Base-by-base conservation (phyloP, 1,140 invertebrate genomes). In the Acromyrmex charruanus region DNA sequence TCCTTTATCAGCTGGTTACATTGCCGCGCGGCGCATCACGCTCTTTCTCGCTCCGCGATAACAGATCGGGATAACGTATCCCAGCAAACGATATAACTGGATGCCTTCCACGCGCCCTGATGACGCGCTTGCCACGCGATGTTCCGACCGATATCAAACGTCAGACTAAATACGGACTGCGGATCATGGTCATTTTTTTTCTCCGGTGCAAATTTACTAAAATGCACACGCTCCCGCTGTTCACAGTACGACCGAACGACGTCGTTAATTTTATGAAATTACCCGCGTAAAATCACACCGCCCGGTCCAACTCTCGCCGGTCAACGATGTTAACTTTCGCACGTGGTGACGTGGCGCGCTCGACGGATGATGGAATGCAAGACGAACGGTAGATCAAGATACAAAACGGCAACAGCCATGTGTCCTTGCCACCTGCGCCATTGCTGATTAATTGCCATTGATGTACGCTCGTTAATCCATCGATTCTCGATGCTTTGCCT, bases 261-360 rank as follows among this genome's bases (percentile, higher is more conserved):
- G 89, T 69, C 87, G 85, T 91, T 91, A 87, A 77, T 85, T 89
- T 51, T 16, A 39, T 80, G 77, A 75, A 82, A 90, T 86, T 80
- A 85, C 88, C 10, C 68, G 25, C 51, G 82, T 90, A 87, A 90
- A 90, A 88, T 90, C 63, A 77, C 86, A 55, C 79, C 61, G 55
- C n/a, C 39, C 55, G 39, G 39, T 3, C 35, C 35, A 10, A 68
- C 65, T 35, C 65, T 35, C 58, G 14, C 69, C 59, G 35, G 55
- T 65, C 49, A 51, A 61, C 84, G 69, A 80, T 80, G 74, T 89
- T 75, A 74, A 79, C 79, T 63, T 61, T 75, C 31, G 12, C 39
- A 31, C 77, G 18, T 51, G 44, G 25, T 61, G 31, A 25, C 69
- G 63, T 39, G 44, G 28, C 75, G 58, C 44, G 65, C 18, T n/a